Base-by-base conservation (phyloP, 2,797 vertebrate species). In the Amblyopsis hoosieri region DNA sequence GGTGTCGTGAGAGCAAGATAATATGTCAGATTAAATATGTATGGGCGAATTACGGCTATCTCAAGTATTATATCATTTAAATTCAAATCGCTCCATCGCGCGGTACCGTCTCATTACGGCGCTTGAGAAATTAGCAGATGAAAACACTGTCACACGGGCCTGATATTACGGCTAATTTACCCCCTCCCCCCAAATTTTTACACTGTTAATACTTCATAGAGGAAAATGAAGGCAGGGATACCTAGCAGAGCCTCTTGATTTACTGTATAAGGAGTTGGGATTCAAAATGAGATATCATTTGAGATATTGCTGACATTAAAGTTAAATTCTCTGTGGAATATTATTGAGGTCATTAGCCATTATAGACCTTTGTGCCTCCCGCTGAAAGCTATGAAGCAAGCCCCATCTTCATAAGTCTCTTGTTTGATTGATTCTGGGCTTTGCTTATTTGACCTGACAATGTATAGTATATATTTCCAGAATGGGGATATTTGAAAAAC, bases 21-120 rank as follows among this genome's bases (percentile, higher is more conserved):
- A 91, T 92, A 80, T 80, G 90, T 92, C 89, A 92, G 89, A 93
- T 94, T 93, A 93, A 93, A 94, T 92, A 94, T 94, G 91, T 91
- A 93, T 93, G 89, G 88, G 82, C 78, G 85, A 92, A 93, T 91
- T 90, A 94, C 89, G 89, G 80, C 81, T 79, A 87, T 91, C 90
- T 92, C 82, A 86, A 91, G 89, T 92, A 91, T 93, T 91, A 88
- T 92, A 92, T 92, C 90, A 92, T 91, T 92, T 91, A 90, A 90
- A 92, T 93, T 92, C 90, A 92, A 92, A 93, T 90, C 84, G 87
- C 84, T 92, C 83, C 85, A 90, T 91, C 87, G 84, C 87, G 84
- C 74, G 62, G 85, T 62, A 72, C 76, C 68, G 73, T 80, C 91
- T 93, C 90, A 93, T 93, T 92, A 93, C 81, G 82, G 86, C 60